A percentile compares a stretch with the other conserved stretches of the same genome.
Evolutionary conservation across 2,888 invertebrate species (phyloP).

Genomic region (Cataglyphis livida): DNA sequence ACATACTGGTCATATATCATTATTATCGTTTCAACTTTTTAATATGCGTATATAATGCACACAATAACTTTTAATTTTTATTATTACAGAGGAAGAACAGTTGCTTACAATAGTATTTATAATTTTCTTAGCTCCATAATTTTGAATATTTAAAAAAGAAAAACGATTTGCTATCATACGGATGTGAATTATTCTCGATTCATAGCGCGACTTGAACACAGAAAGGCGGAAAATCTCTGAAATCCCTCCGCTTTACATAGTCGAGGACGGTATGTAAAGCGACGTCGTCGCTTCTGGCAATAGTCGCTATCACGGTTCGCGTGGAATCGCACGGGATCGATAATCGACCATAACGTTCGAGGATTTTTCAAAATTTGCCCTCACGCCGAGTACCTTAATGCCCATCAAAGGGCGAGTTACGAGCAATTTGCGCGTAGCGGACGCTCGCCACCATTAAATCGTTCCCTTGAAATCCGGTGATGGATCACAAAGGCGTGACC

Average conservation of each 20-base stretch:
- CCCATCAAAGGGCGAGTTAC: conserved; percentile 47
- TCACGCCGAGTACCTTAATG: conserved; percentile 32
- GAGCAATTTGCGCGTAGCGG: conserved; percentile 38
- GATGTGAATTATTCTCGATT: conserved; percentile 13
- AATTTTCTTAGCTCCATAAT: background rate
- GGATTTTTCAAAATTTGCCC: conserved; percentile 41
- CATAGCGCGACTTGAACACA: background rate
- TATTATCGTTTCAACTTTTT: background rate
- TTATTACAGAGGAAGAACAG: background rate
- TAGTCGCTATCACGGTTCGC: background rate
- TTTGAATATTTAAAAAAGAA: background rate
- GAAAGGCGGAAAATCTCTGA: background rate
- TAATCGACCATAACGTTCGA: conserved; percentile 13
- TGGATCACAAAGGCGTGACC: conserved; percentile 57
- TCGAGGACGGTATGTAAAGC: background rate
- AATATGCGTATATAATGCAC: background rate
- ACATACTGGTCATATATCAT: background rate
- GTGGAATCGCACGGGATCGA: conserved; percentile 8
- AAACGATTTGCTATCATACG: conserved; percentile 7
- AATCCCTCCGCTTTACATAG: background rate
- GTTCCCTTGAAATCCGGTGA: conserved; percentile 50
- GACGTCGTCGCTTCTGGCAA: background rate
- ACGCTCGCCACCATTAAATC: conserved; percentile 42
- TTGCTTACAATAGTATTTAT: background rate
- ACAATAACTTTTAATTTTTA: background rate